Evolutionary conservation across 35 echinoderm and acorn worm species (phyloP).

Genomic region (Stichopus chloronotus): DNA sequence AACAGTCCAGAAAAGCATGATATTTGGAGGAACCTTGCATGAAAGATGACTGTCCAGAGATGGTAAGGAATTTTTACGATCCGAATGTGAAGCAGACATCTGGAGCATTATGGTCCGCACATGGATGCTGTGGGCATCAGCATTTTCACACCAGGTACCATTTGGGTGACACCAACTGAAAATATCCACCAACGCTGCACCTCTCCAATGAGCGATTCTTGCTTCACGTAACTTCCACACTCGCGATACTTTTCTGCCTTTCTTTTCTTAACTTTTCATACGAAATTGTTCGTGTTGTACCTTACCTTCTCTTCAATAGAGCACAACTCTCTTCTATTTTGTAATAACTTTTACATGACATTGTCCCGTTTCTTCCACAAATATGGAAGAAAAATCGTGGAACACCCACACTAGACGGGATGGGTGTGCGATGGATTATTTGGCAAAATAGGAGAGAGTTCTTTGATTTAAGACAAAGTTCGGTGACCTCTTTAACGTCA

Average conservation of each 20-base stretch:
- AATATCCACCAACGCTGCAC: background rate
- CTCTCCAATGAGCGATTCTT: background rate
- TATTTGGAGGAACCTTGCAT: background rate
- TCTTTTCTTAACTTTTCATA: background rate
- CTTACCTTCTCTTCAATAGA: slow-evolving; percentile 22
- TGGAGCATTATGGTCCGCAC: background rate
- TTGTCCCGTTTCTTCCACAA: background rate
- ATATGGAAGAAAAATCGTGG: background rate
- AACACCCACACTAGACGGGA: background rate
- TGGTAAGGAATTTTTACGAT: background rate
- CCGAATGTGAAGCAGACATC: background rate
- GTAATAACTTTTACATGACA: background rate
- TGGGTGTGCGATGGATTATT: background rate
- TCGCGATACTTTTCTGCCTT: background rate
- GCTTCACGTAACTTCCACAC: slow-evolving; percentile 8
- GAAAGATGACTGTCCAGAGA: background rate
- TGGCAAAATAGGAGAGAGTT: slow-evolving; percentile 17
- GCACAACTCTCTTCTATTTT: background rate
- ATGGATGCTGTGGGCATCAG: slow-evolving; percentile 17
- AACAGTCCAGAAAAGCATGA: background rate
- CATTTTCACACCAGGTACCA: background rate
- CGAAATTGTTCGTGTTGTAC: background rate
- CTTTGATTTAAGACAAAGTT: background rate
- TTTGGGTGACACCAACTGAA: background rate
- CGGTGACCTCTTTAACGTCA: background rate